Percentiles rank a stretch among this genome's conserved stretches.
Evolutionary conservation across 1,140 invertebrate species (phyloP).

Genomic region (Listronotus bonariensis): DNA sequence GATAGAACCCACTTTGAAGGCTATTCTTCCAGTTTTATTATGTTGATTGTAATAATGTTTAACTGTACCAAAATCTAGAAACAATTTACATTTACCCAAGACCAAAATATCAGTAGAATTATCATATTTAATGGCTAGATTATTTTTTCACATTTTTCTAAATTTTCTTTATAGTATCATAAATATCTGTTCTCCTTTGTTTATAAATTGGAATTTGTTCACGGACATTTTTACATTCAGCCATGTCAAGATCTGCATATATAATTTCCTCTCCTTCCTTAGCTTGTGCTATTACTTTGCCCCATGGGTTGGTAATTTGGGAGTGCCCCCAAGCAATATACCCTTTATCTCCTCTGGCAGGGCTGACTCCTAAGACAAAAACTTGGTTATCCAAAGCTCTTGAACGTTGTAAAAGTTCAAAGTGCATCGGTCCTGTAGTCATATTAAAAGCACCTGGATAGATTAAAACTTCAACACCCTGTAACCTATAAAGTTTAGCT

Average conservation of each 20-base stretch:
- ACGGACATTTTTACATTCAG: slow-evolving; percentile 73
- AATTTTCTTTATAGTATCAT: slow-evolving; percentile 62
- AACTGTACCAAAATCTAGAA: too few relatives aligned
- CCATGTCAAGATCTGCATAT: slow-evolving; percentile 78
- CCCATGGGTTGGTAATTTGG: slow-evolving; percentile 86
- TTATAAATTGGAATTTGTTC: slow-evolving; percentile 77
- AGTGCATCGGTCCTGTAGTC: slow-evolving; percentile 92
- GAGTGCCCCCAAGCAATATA: slow-evolving; percentile 93
- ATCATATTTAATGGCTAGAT: too few relatives aligned
- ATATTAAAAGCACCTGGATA: slow-evolving; percentile 87
- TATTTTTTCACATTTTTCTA: too few relatives aligned
- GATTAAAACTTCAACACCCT: slow-evolving; percentile 47
- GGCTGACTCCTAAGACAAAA: slow-evolving; percentile 74
- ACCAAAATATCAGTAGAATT: too few relatives aligned
- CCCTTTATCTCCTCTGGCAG: slow-evolving; percentile 74
- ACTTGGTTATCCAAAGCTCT: slow-evolving; percentile 89
- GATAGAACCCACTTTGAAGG: too few relatives aligned
- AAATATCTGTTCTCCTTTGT: slow-evolving; percentile 82
- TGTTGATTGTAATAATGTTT: too few relatives aligned
- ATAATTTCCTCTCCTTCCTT: slow-evolving; percentile 74
- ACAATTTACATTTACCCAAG: too few relatives aligned
- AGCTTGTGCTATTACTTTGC: slow-evolving; percentile 72
- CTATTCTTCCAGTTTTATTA: too few relatives aligned
- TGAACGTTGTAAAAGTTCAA: slow-evolving; percentile 80
- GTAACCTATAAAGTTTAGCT: slow-evolving; percentile 76